A percentile compares a stretch with the other conserved stretches of the same genome.
Conservation (phyloP, 2,888 invertebrate genomes). For the Ceramica pisi region DNA sequence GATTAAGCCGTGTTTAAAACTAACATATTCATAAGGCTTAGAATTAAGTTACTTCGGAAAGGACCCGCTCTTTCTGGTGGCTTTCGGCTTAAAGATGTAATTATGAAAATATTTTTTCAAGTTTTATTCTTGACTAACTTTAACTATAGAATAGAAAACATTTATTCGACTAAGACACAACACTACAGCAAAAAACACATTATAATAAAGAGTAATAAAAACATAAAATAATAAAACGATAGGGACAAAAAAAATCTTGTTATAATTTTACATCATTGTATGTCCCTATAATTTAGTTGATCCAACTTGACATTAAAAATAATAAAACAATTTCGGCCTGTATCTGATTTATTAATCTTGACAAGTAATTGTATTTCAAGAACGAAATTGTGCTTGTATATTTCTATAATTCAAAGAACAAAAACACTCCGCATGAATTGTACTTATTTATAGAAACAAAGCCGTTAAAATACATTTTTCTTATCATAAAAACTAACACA, state of each 20-base stretch:
- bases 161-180: too few relatives aligned
- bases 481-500: slow-evolving; percentile 47
- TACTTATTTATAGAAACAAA: slow-evolving; percentile 23
- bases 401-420: too few relatives aligned
- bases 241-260: too few relatives aligned
- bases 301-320: rapidly evolving
- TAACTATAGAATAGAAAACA: too few relatives aligned
- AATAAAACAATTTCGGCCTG: too few relatives aligned
- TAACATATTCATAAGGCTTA: slow-evolving; percentile 53
- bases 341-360: too few relatives aligned
- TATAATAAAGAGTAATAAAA: too few relatives aligned
- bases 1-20: slow-evolving; percentile 50
- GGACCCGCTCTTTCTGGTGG: slow-evolving; percentile 3
- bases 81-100: slow-evolving; percentile 20
- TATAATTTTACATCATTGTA: neutral
- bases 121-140: neutral
- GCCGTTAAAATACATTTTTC: slow-evolving; percentile 32
- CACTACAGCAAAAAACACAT: too few relatives aligned
- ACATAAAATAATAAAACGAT: too few relatives aligned
- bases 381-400: too few relatives aligned
- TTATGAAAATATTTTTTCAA: slow-evolving; percentile 5
- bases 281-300: neutral
- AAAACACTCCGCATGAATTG: neutral
- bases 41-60: slow-evolving; percentile 38
- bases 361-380: too few relatives aligned